Base-by-base conservation (phyloP, 2,113 vertebrate genomes). In the Acrocephalus arundinaceus region DNA sequence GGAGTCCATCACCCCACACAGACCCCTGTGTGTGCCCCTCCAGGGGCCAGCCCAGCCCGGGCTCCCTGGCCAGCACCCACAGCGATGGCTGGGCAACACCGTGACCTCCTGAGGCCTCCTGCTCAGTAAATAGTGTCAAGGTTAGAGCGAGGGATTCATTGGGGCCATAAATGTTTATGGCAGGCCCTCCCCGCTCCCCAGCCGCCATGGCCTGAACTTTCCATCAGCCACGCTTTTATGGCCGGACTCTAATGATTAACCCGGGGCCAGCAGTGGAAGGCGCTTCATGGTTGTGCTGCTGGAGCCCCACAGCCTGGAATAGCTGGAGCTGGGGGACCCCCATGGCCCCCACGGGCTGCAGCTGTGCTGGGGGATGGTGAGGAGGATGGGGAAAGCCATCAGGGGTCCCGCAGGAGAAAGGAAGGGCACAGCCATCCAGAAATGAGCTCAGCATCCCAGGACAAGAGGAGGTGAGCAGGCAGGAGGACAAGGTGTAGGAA, bases 191-290 rank as follows among this genome's bases (percentile, higher is more conserved):
- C 67, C 1, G 7, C 82, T 83, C 84, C 84, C 61, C 84, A 84
- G 88, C 84, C 88, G 25, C 85, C 87, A 81, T 87, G 21, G 97
- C 91, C 87, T 94, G 97, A 97, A 97, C 96, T 98, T 98, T 98
- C 98, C 98, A 97, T 98, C 97, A 97, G 96, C 93, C 82, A 93
- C 9, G 18, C 80, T 86, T 98, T 98, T 97, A 98, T 97, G 96
- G 79, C 72, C 0, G 9, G n/a, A 23, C 84, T 96, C 90, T 97
- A 98, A 98, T 98, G 72, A 98, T 98, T 98, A 98, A 98, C 97
- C 87, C 5, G 0, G 58, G 73, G 46, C 86, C 58, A 82, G 94
- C 18, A 23, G 91, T 17, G 0, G 5, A 30, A 75, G 93, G 65
- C 14, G 41, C 70, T 58, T 48, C 75, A 23, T 2, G 0, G 59